These are phyloP conservation scores for Denticeps clupeoides DNA, from an alignment of 2,797 vertebrate genomes.

Conservation along the genomic window DNA sequence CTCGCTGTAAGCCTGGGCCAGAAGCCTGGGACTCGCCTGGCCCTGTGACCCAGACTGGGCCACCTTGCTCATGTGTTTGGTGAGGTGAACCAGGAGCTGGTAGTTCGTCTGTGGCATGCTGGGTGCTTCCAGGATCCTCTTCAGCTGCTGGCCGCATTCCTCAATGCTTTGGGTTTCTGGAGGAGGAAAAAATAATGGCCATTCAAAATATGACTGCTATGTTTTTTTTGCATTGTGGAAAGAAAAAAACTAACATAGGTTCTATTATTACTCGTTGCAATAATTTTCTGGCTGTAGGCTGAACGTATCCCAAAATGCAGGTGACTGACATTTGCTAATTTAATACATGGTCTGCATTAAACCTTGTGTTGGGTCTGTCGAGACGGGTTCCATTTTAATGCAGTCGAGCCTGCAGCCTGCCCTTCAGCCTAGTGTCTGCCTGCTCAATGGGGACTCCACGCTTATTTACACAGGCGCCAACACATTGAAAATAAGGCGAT, in stretches of 20 bases:
- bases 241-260: no score
- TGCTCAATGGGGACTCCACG: conserved; percentile 29
- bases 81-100: conserved; percentile 58
- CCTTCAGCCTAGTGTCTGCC: conserved; percentile 14
- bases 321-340: no score
- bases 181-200: neutral
- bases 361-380: no score
- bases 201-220: neutral
- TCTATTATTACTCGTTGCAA: no score
- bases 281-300: no score
- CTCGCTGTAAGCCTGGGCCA: conserved; percentile 57
- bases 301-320: no score
- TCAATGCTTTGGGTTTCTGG: conserved; percentile 55
- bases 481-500: conserved; percentile 31
- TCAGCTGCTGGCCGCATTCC: conserved; percentile 62
- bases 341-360: no score
- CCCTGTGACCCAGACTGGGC: conserved; percentile 39
- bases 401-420: conserved; percentile 1
- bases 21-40: conserved; percentile 39
- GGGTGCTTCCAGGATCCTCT: conserved; percentile 59
- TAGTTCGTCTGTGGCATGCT: conserved; percentile 58
- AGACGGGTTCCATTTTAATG: neutral
- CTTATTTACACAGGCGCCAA: conserved; percentile 36
- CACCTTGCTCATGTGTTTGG: conserved; percentile 52
- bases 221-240: no score